Conservation (phyloP, 1,140 invertebrate species). For the Pararge aegeria region DNA sequence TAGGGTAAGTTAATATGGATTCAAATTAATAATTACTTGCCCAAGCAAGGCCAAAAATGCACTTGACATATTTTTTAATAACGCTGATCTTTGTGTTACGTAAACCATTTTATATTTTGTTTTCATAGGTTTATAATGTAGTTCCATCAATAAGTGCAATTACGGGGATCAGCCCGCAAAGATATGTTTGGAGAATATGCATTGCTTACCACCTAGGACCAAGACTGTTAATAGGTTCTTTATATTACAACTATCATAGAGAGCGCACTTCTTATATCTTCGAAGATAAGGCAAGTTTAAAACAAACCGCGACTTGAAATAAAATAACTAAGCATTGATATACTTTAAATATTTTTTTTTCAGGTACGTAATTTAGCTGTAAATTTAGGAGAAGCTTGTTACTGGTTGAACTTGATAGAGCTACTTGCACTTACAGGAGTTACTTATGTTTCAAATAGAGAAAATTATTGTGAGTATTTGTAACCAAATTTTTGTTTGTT, state of each 20-base stretch:
- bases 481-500: too few relatives aligned
- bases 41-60: not conserved
- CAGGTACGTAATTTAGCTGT: slow-evolving; percentile 73
- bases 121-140: slow-evolving; percentile 91
- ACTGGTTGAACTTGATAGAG: slow-evolving; percentile 92
- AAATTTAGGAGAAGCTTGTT: slow-evolving; percentile 87
- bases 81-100: not conserved
- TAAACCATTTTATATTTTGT: slow-evolving; percentile 7
- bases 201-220: slow-evolving; percentile 94
- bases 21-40: not conserved
- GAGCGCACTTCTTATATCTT: slow-evolving; percentile 82
- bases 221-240: slow-evolving; percentile 90
- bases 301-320: slow-evolving; percentile 18
- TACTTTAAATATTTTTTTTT: slow-evolving; percentile 37
- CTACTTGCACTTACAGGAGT: slow-evolving; percentile 91
- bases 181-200: slow-evolving; percentile 95
- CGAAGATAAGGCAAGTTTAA: slow-evolving; percentile 75
- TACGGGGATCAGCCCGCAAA: slow-evolving; percentile 93
- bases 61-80: too few relatives aligned
- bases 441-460: slow-evolving; percentile 95
- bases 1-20: slow-evolving; percentile 83
- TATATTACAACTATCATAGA: slow-evolving; percentile 91
- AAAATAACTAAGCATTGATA: not conserved
- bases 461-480: slow-evolving; percentile 95
- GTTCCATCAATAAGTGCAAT: slow-evolving; percentile 95